Base-by-base conservation (phyloP, 2,888 invertebrate species). In the Apodemia mormo region DNA sequence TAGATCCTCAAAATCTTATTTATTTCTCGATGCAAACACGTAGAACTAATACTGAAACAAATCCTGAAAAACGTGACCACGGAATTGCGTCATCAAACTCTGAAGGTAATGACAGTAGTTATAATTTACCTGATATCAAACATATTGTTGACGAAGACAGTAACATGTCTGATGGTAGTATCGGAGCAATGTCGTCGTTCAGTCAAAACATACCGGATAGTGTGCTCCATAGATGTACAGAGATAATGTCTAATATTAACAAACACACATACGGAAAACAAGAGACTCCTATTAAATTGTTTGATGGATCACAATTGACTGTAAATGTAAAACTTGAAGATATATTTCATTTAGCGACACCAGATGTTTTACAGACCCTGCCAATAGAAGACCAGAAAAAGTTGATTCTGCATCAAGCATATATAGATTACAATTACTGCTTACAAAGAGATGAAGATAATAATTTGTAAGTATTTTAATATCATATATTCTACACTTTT, bases 381-480 rank as follows among this genome's bases (percentile, higher is more conserved):
- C 66, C 74, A 0, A 70, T 8, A 0, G 75, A 67, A 2, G 79
- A 80, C 2, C 73, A 77, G 2, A 76, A 73, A 0, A 85, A 82
- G n/a, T 65, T 90, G 33, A 14, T 86, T 1, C 69, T 79, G 7
- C 80, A 84, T n/a, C 91, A 90, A 75, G 82, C 84, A 0, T 76
- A 78, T 8, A 79, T 82, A 0, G 91, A 90, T 73, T 86, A 79
- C 77, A 85, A 84, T 61, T 74, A 74, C 22, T 91, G 90, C 40
- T 66, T 87, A 37, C 75, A 76, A 4, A 52, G 37, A 0, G 85
- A 91, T 70, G 81, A 83, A n/a, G 85, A 89, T 54, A 81, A 82
- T 0, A 81, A 88, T 75, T 77, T 90, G 92, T 92, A 74, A 91
- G 92, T 90, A 71, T 54, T 22, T 22, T 22, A 22, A 22, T 22